Evolutionary conservation across 1,140 invertebrate genomes (phyloP).

Genomic region (Gryllus bimaculatus): DNA sequence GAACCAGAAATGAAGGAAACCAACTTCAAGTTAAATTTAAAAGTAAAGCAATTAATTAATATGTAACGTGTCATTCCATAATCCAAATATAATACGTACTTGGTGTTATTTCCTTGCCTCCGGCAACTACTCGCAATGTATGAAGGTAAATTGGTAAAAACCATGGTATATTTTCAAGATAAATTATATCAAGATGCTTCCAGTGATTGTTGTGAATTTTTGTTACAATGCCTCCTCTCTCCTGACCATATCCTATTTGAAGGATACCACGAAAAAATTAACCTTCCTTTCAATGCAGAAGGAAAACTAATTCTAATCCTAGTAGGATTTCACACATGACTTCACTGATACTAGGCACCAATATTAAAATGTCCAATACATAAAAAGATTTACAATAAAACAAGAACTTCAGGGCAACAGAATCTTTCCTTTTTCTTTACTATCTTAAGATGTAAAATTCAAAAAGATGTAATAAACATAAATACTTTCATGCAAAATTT

Average conservation of each 20-base stretch:
- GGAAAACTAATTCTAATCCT: too few relatives aligned
- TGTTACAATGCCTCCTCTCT: conserved; percentile 75
- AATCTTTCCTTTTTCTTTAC: too few relatives aligned
- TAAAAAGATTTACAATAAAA: too few relatives aligned
- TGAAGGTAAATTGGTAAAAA: conserved; percentile 88
- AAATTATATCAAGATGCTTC: conserved; percentile 53
- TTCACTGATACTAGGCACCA: too few relatives aligned
- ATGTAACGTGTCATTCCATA: neutral
- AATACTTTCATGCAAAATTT: too few relatives aligned
- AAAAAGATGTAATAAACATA: too few relatives aligned
- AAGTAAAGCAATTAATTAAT: neutral
- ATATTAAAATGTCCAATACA: too few relatives aligned
- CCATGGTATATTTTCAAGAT: conserved; percentile 84
- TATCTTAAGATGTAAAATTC: too few relatives aligned
- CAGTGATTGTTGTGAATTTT: conserved; percentile 70
- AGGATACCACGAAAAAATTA: too few relatives aligned
- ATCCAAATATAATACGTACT: conserved; percentile 34
- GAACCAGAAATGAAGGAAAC: neutral
- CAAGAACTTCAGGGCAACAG: too few relatives aligned
- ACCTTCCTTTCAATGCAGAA: too few relatives aligned
- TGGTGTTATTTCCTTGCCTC: conserved; percentile 47
- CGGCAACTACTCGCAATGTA: conserved; percentile 61
- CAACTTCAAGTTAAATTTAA: neutral
- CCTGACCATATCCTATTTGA: conserved; percentile 57
- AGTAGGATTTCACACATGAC: too few relatives aligned